A percentile compares a stretch with the other conserved stretches of the same genome.
phyloP scores from a whole-genome alignment of 2,797 vertebrate genomes.

The Enteromius anoplus region DNA sequence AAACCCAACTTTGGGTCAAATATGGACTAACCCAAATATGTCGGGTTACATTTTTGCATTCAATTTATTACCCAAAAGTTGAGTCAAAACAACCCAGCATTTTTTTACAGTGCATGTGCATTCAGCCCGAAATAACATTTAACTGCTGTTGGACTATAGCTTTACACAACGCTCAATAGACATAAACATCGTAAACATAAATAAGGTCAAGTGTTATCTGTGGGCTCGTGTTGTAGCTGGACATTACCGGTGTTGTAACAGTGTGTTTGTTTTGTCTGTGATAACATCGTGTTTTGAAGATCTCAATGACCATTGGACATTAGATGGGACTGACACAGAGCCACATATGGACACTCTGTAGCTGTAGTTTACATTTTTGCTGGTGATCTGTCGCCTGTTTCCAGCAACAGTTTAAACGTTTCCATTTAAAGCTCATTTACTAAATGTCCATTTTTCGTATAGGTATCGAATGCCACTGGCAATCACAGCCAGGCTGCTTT shows the following conservation, averaged over 20 bases:
- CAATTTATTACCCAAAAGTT: too few relatives aligned
- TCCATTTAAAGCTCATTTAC: neutral
- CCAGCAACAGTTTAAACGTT: neutral
- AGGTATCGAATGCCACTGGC: neutral
- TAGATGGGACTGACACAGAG: neutral
- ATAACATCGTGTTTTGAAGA: conserved; percentile 37
- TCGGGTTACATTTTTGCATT: too few relatives aligned
- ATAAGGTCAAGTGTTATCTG: neutral
- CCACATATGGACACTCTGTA: neutral
- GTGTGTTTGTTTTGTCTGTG: conserved; percentile 37
- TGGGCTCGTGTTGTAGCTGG: neutral
- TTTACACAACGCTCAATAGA: neutral
- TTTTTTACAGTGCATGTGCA: too few relatives aligned
- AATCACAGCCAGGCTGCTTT: neutral
- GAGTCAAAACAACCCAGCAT: too few relatives aligned
- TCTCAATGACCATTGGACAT: conserved; percentile 29
- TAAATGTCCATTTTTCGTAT: neutral
- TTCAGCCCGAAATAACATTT: neutral
- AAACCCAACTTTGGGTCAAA: too few relatives aligned
- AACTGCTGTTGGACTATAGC: neutral
- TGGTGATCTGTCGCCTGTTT: neutral
- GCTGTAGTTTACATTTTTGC: neutral
- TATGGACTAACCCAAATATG: too few relatives aligned
- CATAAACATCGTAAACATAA: neutral
- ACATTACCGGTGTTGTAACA: conserved; percentile 7